Conservation (phyloP, 2,888 invertebrate genomes). For the Sphaerophoria rueppellii region DNA sequence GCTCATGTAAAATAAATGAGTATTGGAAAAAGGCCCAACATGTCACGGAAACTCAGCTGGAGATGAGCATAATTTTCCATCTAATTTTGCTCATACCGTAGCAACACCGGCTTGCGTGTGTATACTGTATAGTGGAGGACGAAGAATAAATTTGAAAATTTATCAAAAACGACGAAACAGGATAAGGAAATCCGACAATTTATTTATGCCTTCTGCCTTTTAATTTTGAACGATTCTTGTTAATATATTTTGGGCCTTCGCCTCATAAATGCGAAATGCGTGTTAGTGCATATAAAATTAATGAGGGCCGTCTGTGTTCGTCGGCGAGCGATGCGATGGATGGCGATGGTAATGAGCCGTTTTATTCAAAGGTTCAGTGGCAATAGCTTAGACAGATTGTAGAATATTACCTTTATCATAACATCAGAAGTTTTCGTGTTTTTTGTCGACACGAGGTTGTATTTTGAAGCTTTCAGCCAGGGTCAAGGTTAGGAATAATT, state of each 20-base stretch:
- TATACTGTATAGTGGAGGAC: neutral
- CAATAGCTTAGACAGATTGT: neutral
- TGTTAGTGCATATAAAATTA: constrained; percentile 16
- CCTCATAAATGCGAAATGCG: neutral
- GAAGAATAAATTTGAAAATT: neutral
- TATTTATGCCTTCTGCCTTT: neutral
- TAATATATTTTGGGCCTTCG: neutral
- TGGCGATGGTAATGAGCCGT: constrained; percentile 14
- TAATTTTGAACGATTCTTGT: constrained; percentile 1
- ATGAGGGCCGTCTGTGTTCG: constrained; percentile 8
- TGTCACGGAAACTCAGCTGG: constrained; percentile 39
- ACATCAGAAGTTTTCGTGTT: constrained; percentile 17
- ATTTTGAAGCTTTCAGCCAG: neutral
- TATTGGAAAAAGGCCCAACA: constrained; percentile 28
- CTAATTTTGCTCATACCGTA: neutral
- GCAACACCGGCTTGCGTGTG: neutral
- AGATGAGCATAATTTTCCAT: constrained; percentile 1
- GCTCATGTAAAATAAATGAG: neutral
- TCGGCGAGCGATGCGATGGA: too few species aligned
- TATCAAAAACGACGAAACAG: neutral
- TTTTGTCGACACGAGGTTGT: neutral
- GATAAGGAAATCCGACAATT: neutral
- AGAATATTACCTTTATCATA: neutral
- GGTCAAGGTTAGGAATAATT: neutral
- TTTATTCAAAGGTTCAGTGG: neutral